Base-by-base conservation (phyloP, 2,888 invertebrate species). In the Gymnocheta viridis region DNA sequence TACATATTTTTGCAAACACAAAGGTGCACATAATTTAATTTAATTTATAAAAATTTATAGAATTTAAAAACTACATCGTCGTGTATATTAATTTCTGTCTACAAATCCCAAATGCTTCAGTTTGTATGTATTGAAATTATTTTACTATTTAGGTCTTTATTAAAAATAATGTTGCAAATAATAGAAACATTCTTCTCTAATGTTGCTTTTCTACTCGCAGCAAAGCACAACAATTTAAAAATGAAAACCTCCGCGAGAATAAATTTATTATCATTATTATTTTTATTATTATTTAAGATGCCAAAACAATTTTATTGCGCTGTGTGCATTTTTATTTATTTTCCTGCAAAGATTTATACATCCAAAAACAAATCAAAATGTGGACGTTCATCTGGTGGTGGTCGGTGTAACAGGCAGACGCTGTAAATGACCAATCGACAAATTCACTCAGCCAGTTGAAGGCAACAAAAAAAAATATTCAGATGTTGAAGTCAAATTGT, bases 261-360 rank as follows among this genome's bases (percentile, higher is more conserved):
- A 70, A 76, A 82, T 82, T 79, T 74, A 79, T n/a, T n/a, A n/a
- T n/a, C n/a, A n/a, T n/a, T n/a, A n/a, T n/a, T n/a, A n/a, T n/a
- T n/a, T n/a, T n/a, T n/a, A n/a, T 74, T 82, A 74, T 74, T 69
- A 82, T 82, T 79, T 79, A 79, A 82, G 74, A 82, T 82, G 82
- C 82, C 82, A 82, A 69, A 82, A 82, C 79, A 82, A 79, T 79
- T 82, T 79, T 74, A 82, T 82, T 82, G 79, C 79, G 64, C 69
- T 79, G 62, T 79, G 79, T 79, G 74, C 82, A 82, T 29, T 82
- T 79, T 79, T 82, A 79, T 82, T 79, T 79, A 82, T 82, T 69
- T 69, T 67, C 69, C 49, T 56, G 56, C 67, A 79, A 82, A 60
- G 44, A 70, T 62, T 82, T 74, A 73, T 78, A 64, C 38, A 64